Base-by-base conservation (phyloP, 2,797 vertebrate genomes). In the Oreortyx pictus region DNA sequence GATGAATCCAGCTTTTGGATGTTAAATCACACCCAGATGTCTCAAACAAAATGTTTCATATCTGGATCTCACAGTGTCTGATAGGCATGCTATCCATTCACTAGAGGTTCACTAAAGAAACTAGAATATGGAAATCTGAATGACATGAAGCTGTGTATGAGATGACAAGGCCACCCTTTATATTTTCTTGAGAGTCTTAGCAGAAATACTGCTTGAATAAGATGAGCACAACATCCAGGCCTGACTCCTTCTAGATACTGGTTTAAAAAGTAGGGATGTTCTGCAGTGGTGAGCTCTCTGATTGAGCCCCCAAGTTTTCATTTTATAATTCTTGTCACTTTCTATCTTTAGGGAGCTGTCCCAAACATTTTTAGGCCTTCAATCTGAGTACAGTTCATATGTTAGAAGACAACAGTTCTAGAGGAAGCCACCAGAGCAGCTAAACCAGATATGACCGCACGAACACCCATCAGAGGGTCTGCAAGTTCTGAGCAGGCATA, bases 391-490 rank as follows among this genome's bases (percentile, higher is more conserved):
- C 56, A 66, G n/a, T 46, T 70, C n/a, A 76, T 61, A 86, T 62
- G 46, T 39, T 59, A 78, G 41, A 24, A 82, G 61, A 37, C 29
- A 17, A 31, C 4, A 20, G 52, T 18, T 90, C 23, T 47, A 81
- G 16, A 78, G 59, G 7, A 52, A 13, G 9, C 13, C 49, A 19
- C 1, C 15, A 23, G 9, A 1, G 1, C 47, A 91, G n/a, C n/a
- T 52, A 41, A 86, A 54, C 14, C 35, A 0, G 0, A 3, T 17
- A 6, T 2, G 2, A 60, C n/a, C 8, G 10, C 18, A 22, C 27
- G n/a, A 35, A 8, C 47, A 61, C 3, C 6, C 35, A 29, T 37
- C 35, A 23, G 6, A 72, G 25, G 88, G 43, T 8, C 27, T 46
- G 41, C 49, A 71, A 82, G 50, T 5, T 27, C 61, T 44, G 22